A percentile compares a stretch with the other conserved stretches of the same genome.
phyloP scores from a whole-genome alignment of 1,140 invertebrate genomes.

The Drosophila ercepeae region DNA sequence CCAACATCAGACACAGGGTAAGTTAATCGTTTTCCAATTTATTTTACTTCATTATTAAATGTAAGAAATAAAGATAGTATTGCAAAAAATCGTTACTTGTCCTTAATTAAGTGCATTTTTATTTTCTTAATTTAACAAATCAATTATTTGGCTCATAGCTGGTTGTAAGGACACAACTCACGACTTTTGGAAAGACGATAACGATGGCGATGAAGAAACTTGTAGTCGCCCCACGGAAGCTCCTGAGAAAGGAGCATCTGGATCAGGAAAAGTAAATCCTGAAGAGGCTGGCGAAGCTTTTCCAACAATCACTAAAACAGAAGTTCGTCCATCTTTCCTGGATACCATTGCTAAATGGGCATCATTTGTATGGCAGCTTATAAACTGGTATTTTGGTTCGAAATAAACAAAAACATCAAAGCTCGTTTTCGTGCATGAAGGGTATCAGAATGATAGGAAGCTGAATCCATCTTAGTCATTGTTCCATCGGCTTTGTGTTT shows the following conservation, averaged over 20 bases:
- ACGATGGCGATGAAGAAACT: not conserved
- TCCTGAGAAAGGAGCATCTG: not conserved
- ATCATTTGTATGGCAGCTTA: constrained; percentile 3
- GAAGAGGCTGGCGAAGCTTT: not conserved
- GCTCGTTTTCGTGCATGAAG: no score
- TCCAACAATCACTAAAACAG: not conserved
- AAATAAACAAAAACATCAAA: constrained; percentile 19
- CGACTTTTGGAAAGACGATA: not conserved
- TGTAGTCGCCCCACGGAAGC: not conserved
- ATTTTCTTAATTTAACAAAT: not conserved
- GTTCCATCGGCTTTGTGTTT: constrained; percentile 35
- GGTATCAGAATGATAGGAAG: not conserved
- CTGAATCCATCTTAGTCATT: constrained; percentile 9
- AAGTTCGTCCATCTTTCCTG: not conserved
- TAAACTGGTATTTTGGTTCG: constrained; percentile 6
- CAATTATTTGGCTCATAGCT: not conserved
- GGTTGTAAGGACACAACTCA: not conserved
- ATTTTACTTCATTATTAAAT: no score
- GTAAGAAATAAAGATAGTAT: not conserved
- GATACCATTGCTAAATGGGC: not conserved
- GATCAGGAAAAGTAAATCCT: not conserved
- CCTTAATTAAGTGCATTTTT: not conserved
- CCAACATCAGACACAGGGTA: constrained; percentile 4
- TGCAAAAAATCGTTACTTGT: no score
- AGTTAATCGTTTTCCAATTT: not conserved